Evolutionary conservation across 2,888 invertebrate species (phyloP), one percentile per base, ranked within the genome.

Genomic region (Alsophila aescularia): DNA sequence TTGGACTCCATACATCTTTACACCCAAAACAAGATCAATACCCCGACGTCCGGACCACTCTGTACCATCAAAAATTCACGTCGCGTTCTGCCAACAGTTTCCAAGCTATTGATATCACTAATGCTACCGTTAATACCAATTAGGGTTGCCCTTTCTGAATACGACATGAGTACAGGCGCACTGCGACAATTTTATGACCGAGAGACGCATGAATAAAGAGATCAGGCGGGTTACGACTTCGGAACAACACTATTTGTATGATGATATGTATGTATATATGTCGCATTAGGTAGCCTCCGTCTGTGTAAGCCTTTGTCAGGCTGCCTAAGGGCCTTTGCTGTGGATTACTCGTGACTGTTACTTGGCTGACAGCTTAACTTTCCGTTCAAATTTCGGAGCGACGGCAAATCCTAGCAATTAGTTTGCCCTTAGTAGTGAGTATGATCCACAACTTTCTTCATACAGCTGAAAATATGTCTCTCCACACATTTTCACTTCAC

Each of bases 101-200:
- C 51, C 48, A 35, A 53, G 27, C 49, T 51, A 58, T 62, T 64
- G 67, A 70, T 69, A 69, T 68, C 67, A 64, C 64, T 73, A 73
- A 72, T 68, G 60, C 60, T 62, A 64, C 68, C 65, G 68, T 70
- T 75, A 69, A 69, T 69, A 74, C 72, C 71, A 75, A 75, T 75
- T 75, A 73, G 62, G 65, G 60, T 63, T 68, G 64, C 67, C 66
- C 67, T 67, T 61, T 62, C 56, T 74, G 75, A 76, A 75, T 75
- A 67, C 67, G 61, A 66, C 72, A 75, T 75, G 69, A 74, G 75
- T 41, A 49, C 49, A 55, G 44, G 62, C 77, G 75, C 75, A 75
- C 41, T 75, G 75, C 75, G 75, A 67, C 57, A 72, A 61, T 68
- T 70, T 72, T 72, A 55, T 50, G 50, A 43, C 29, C 44, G 8